Evolutionary conservation across 2,888 invertebrate species (phyloP), one percentile per base, ranked within the genome.

Genomic region (Psococerastis gibbosa): DNA sequence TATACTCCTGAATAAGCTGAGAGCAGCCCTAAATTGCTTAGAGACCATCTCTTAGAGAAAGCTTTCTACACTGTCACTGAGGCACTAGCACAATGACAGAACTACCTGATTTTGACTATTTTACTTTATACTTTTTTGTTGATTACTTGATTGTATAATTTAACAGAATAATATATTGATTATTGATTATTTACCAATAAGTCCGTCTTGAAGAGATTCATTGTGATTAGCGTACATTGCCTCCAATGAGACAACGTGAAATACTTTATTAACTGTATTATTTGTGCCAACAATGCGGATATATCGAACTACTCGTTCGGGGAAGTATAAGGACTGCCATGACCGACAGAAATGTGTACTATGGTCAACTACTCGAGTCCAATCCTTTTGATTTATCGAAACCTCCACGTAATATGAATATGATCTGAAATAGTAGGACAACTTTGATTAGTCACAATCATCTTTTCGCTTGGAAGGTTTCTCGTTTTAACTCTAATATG

Each of bases 281-380:
- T 89, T 82, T 16, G 92, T 94, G 52, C 97, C 95, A 43, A 82
- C 75, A 47, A 84, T 65, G 52, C 75, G 72, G 51, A 85, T 77
- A 60, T 72, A 85, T 63, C 79, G 80, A 48, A 92, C 87, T 43
- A 95, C 92, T 46, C 87, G 65, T 27, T 84, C 73, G 52, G 78
- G 73, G 64, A 98, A 98, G 66, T 85, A 92, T 41, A 98, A 71
- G 59, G 77, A 78, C 66, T 98, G 98, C 89, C 91, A 94, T 15
- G 94, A 94, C 47, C 98, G 78, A 60, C 98, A 98, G 59, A 80
- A 78, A 66, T 83, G 92, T 50, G 75, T 69, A 49, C 83, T 80
- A 67, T 97, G 84, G 65, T 98, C 95, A 48, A 95, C 73, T 44
- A 98, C 80, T 46, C 82, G 73, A 48, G 84, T 77, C 94, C 97